Base-by-base conservation (phyloP, 2,888 invertebrate species). In the Tortrix viridana region DNA sequence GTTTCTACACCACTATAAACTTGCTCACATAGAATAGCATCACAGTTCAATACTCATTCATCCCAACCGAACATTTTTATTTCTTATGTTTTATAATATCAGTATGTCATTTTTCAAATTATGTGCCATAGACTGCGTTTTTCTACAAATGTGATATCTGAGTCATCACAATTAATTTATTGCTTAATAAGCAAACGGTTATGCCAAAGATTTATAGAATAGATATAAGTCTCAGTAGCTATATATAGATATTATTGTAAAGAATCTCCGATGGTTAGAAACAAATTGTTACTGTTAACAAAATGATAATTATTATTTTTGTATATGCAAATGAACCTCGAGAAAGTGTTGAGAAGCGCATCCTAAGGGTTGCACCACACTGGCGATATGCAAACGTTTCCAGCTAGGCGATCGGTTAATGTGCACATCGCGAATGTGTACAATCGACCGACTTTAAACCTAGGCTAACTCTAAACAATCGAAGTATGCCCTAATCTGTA, bases 231-330 rank as follows among this genome's bases (percentile, higher is more conserved):
- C 78, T 80, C 79, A 79, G 71, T 83, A 77, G 80, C 74, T 76
- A 57, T 46, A 50, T 74, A 73, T 82, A 80, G 76, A 79, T 81
- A 76, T 69, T 72, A 65, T 81, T 77, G 70, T 78, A 74, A 75
- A 75, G 52, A 75, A 75, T 76, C 75, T 72, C 68, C 64, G 69
- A 73, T 78, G 88, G 82, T 78, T 89, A 84, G 90, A 91, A 91
- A 90, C 91, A 91, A 84, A 90, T 91, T 91, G 87, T 91, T 91
- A 91, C 91, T 91, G 91, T 90, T 86, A 73, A 75, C 69, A 70
- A 69, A 71, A 70, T 75, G 76, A 70, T 68, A 71, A 70, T 74
- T 81, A 79, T 89, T 88, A 88, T 89, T 89, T 90, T 89, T 89
- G 77, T 88, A 88, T 79, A 84, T 75, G 79, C 80, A 82, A 83